Evolutionary conservation across 2,113 vertebrate species (phyloP), one percentile per base, ranked within the genome.

Genomic region (Theristicus caerulescens): DNA sequence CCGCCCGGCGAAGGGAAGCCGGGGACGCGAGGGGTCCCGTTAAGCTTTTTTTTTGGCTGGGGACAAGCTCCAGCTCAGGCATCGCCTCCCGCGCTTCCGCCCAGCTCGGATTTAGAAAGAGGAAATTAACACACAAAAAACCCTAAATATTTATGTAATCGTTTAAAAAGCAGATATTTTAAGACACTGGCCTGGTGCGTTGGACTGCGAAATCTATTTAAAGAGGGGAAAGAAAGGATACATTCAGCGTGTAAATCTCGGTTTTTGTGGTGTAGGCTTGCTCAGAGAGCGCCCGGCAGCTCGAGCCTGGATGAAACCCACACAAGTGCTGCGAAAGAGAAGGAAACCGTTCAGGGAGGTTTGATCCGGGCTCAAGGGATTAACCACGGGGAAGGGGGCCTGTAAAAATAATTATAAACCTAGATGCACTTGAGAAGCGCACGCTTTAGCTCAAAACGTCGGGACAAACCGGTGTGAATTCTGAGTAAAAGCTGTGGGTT

Each of bases 111-210:
- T 70, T 52, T 62, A 61, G 78, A 67, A 81, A 65, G 55, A 84
- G 84, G 38, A 87, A 62, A 90, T 87, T 15, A 91, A 88, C n/a
- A 11, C 52, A 47, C 25, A 82, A 82, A 24, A 13, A 6, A 0
- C 31, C 38, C 38, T 7, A 40, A 84, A 32, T 71, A 62, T 22
- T 84, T 52, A 34, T 11, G 31, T 27, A 1, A 32, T 20, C 27
- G 74, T 86, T 67, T 25, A 38, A 58, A 66, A 71, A 91, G 16
- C 70, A 86, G n/a, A 1, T 46, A 36, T 69, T 69, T 84, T 87
- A 95, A 95, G 94, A 91, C 93, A 91, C 67, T 73, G 82, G 82
- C 82, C 71, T 86, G 77, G 71, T 72, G 85, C 10, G 13, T 0
- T 71, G 73, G 77, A n/a, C 55, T 91, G 69, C 0, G 0, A 79